Percentiles rank a stretch among this genome's conserved stretches.
These are phyloP conservation scores for Acanthosepion esculentum DNA, from an alignment of 2,888 invertebrate species.

Conservation along the genomic window DNA sequence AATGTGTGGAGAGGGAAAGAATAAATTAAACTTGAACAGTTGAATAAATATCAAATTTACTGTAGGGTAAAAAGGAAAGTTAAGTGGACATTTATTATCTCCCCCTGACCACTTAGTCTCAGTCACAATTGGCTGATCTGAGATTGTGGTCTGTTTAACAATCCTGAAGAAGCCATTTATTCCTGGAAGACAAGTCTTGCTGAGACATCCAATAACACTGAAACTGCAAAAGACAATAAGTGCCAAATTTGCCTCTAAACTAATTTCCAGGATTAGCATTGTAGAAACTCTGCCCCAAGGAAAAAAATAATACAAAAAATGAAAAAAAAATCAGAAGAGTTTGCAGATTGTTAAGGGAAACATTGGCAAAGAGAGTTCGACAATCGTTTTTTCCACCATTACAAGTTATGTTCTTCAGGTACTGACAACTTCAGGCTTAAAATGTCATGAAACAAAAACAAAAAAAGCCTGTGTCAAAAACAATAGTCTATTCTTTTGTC, in stretches of 20 bases:
- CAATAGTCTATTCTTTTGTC: slow-evolving; percentile 5
- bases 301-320: background rate
- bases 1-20: background rate
- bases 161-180: background rate
- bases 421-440: background rate
- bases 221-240: slow-evolving; percentile 23
- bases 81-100: slow-evolving; percentile 21
- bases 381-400: background rate
- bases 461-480: background rate
- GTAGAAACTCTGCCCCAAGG: background rate
- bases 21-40: slow-evolving; percentile 33
- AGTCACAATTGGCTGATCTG: slow-evolving; percentile 6
- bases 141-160: slow-evolving; percentile 4
- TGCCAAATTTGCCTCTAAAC: slow-evolving; percentile 21
- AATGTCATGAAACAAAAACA: background rate
- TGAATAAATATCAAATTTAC: slow-evolving; percentile 33
- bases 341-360: background rate
- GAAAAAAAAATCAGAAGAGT: background rate
- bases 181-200: slow-evolving; percentile 8
- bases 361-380: background rate
- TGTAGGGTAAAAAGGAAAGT: background rate
- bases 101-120: slow-evolving; percentile 14
- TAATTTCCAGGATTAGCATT: background rate
- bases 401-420: slow-evolving; percentile 17
- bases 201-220: background rate